Evolutionary conservation across 2,888 invertebrate genomes (phyloP), one percentile per base, ranked within the genome.

Genomic region (Drosophila prolongata): DNA sequence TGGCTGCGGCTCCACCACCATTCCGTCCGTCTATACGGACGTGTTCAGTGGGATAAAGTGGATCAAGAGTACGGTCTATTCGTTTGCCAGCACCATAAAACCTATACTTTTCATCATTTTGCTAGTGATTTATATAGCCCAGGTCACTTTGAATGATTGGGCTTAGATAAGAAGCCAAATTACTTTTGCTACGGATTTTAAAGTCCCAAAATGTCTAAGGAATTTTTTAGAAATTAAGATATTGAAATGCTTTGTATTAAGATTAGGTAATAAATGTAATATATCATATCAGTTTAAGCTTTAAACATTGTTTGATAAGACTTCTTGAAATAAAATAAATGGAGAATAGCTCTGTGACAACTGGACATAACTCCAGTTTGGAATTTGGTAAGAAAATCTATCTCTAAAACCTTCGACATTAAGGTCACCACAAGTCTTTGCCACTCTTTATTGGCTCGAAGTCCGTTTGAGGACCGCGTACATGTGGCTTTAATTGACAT

Each of bases 391-490:
- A n/a, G 8, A 4, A 4, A 24, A 24, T 24, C 19, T 19, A 19
- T 19, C 19, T 19, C 19, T 19, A 19, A 19, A 19, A 3, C 19
- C 19, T 19, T 19, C 19, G 19, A 19, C 19, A 19, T 19, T 19
- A 19, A 3, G 19, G 19, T 19, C 19, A 19, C 3, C 19, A 46
- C 27, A 27, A 9, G 54, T 46, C 66, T 40, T 50, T 55, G 19
- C 56, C 65, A 52, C 27, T 53, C 78, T 71, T 80, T 86, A 80
- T 83, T 80, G 87, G 66, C 78, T 47, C 84, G 64, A 67, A 58
- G 71, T 57, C 57, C 34, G 68, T 19, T 37, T 30, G 9, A 34
- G 42, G 50, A 59, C 52, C 66, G 77, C 60, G 66, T 69, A 57
- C 53, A 35, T 78, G 78, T 40, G 67, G 54, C 60, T 75, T 80